Base-by-base conservation (phyloP, 2,797 vertebrate species). In the Anguilla pacifica region DNA sequence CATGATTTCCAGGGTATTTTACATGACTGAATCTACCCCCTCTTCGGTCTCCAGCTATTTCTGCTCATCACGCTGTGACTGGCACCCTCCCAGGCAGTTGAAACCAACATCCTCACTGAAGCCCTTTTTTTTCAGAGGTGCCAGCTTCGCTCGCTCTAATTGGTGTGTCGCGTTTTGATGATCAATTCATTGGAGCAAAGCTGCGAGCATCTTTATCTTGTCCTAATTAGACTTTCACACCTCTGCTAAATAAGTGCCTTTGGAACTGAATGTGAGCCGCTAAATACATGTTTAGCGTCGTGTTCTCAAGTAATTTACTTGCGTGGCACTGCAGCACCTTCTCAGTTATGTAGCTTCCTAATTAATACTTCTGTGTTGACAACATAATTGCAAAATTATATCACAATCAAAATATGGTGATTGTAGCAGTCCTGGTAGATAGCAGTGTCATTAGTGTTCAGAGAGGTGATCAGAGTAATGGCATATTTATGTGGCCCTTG, bases 211-310 rank as follows among this genome's bases (percentile, higher is more conserved):
- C 59, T 88, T 89, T 67, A 81, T 31, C 31, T 84, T 31, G 70
- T 79, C 70, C 82, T 88, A 61, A 84, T 89, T 89, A 88, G 81
- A 43, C 79, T 61, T 53, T 25, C 83, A 46, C 86, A 67, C 72
- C 84, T 87, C 64, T 0, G 55, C 70, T 61, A 67, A 31, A 82
- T 89, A 64, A n/a, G 43, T 70, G 67, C 67, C 53, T 72, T 87
- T 72, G 74, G 81, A 83, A 57, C 86, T 39, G 81, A 83, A 43
- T 46, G 61, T 25, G 46, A 49, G 77, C 9, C 19, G 4, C 28
- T 88, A 67, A 67, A 86, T 70, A 67, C 59, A 85, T n/a, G 43
- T 83, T 87, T 87, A 83, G 57, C 10, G 39, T 22, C 79, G n/a
- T n/a, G 59, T 64, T 70, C 57, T 83, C 67, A 74, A 72, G 51